These are phyloP conservation scores for Muscicapa comitata DNA, from an alignment of 2,797 vertebrate genomes.

Conservation along the genomic window DNA sequence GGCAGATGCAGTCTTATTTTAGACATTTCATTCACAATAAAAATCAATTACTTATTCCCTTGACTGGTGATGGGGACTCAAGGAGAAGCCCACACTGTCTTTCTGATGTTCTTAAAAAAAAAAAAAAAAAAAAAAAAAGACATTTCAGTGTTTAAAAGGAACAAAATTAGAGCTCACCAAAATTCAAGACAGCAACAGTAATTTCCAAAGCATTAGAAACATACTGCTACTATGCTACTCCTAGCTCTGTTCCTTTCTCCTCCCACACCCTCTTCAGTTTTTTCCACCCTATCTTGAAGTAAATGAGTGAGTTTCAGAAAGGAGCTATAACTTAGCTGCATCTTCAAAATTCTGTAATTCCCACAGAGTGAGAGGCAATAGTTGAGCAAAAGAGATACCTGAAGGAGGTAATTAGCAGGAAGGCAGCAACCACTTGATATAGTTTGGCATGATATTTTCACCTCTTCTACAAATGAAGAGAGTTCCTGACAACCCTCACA, in stretches of 20 bases:
- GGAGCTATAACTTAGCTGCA: background rate
- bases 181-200: background rate
- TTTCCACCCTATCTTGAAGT: background rate
- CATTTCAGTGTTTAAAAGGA: background rate
- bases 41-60: background rate
- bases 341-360: background rate
- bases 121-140: background rate
- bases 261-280: background rate
- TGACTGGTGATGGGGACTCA: rapidly evolving
- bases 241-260: background rate
- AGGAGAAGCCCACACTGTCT: background rate
- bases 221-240: background rate
- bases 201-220: background rate
- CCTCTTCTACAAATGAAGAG: background rate
- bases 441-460: background rate
- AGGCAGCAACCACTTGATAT: background rate
- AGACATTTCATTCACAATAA: background rate
- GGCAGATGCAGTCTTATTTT: background rate
- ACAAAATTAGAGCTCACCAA: background rate
- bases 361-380: background rate
- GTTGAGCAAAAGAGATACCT: background rate
- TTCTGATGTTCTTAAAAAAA: background rate
- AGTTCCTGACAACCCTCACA: background rate
- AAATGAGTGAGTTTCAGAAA: background rate
- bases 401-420: background rate